Evolutionary conservation across 1,140 invertebrate species (phyloP).

Genomic region (Anthonomus grandis): DNA sequence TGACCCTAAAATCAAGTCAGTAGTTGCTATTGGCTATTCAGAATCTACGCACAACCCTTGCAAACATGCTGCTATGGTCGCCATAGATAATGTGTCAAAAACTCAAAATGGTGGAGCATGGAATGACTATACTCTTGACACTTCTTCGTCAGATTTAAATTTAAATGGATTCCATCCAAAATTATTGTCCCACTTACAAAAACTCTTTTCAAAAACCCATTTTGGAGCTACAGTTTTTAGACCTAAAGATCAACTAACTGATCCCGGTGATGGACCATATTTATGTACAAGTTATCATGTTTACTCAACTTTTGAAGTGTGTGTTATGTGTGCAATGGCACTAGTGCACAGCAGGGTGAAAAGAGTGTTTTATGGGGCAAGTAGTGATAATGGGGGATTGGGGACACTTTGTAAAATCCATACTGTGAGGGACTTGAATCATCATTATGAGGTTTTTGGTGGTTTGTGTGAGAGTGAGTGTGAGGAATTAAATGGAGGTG

Average conservation of each 20-base stretch:
- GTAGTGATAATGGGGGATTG: slow-evolving; percentile 64
- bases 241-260: slow-evolving; percentile 45
- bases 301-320: slow-evolving; percentile 83
- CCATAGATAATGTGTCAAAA: slow-evolving; percentile 78
- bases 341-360: slow-evolving; percentile 82
- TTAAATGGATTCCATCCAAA: slow-evolving; percentile 35
- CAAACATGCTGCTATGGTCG: slow-evolving; percentile 82
- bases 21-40: slow-evolving; percentile 67
- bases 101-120: slow-evolving; percentile 79
- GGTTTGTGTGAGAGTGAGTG: slow-evolving; percentile 37
- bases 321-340: slow-evolving; percentile 93
- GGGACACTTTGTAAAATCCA: slow-evolving; percentile 73
- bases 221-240: slow-evolving; percentile 44
- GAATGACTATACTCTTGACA: slow-evolving; percentile 32
- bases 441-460: slow-evolving; percentile 79
- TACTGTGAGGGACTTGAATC: slow-evolving; percentile 76
- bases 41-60: slow-evolving; percentile 63
- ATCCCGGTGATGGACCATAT: slow-evolving; percentile 61
- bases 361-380: slow-evolving; percentile 75
- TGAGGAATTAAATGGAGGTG: too few relatives aligned
- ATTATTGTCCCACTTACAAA: slow-evolving; percentile 28
- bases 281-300: slow-evolving; percentile 87
- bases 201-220: slow-evolving; percentile 31
- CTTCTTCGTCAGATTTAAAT: slow-evolving; percentile 9
- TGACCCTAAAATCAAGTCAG: slow-evolving; percentile 59